Evolutionary conservation across 2,888 invertebrate genomes (phyloP).

Genomic region (Lasioglossum marginatum): DNA sequence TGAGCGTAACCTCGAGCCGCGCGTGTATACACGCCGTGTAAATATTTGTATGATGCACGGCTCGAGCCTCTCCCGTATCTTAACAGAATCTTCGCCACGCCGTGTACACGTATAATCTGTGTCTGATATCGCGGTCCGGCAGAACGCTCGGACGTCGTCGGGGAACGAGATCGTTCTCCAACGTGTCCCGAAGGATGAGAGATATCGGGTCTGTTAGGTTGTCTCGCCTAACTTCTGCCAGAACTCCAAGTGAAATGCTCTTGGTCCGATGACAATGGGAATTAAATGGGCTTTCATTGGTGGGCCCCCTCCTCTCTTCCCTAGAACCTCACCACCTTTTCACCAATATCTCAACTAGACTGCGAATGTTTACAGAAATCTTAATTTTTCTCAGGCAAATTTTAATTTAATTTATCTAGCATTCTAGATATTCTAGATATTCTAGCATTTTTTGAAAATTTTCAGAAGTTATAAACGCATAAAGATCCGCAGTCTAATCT

Average conservation of each 20-base stretch:
- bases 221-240: constrained; percentile 49
- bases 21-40: constrained; percentile 65
- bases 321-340: not conserved
- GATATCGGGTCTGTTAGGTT: constrained; percentile 31
- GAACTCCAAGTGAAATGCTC: constrained; percentile 3
- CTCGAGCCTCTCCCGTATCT: constrained; percentile 59
- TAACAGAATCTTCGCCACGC: constrained; percentile 62
- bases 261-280: not conserved
- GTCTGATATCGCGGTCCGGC: constrained; percentile 62
- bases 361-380: too few relatives aligned
- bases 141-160: constrained; percentile 51
- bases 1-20: constrained; percentile 55
- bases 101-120: constrained; percentile 63
- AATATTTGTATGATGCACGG: constrained; percentile 74
- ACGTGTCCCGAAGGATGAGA: constrained; percentile 57
- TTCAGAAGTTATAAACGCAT: too few relatives aligned
- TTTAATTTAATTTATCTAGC: too few relatives aligned
- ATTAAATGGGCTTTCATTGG: not conserved
- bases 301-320: too few relatives aligned
- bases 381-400: too few relatives aligned
- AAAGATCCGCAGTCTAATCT: not conserved
- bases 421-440: too few relatives aligned
- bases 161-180: constrained; percentile 61
- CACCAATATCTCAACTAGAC: too few relatives aligned
- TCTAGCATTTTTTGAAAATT: too few relatives aligned